phyloP scores from a whole-genome alignment of 2,888 invertebrate genomes.

The Synanthedon andrenaeformis region DNA sequence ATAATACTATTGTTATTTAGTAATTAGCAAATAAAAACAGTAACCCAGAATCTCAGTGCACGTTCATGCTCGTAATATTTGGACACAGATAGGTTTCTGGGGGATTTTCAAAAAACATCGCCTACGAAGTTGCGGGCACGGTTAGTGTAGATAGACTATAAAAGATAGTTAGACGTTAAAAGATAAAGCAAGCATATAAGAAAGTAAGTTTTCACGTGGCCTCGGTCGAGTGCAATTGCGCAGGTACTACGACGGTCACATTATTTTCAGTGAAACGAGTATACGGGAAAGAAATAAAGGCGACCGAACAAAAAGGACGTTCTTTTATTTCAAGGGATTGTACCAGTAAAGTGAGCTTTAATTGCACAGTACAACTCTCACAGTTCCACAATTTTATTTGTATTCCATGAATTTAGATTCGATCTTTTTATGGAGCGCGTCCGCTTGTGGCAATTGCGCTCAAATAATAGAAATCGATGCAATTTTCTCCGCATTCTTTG shows the following conservation, averaged over 20 bases:
- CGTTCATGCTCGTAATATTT: too few relatives aligned
- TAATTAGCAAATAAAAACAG: too few relatives aligned
- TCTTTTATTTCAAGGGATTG: slow-evolving; percentile 62
- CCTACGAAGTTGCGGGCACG: too few relatives aligned
- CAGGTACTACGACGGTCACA: slow-evolving; percentile 30
- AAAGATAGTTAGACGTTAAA: too few relatives aligned
- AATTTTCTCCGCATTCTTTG: slow-evolving; percentile 22
- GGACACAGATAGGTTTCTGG: too few relatives aligned
- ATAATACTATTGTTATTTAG: too few relatives aligned
- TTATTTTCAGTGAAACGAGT: slow-evolving; percentile 42
- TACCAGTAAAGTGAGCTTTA: slow-evolving; percentile 63
- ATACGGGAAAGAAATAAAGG: slow-evolving; percentile 16
- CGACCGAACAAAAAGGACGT: slow-evolving; percentile 45
- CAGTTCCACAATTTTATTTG: slow-evolving; percentile 45
- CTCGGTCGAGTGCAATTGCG: not conserved
- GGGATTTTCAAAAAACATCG: too few relatives aligned
- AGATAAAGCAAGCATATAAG: too few relatives aligned
- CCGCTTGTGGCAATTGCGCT: slow-evolving; percentile 12
- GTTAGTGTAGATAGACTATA: too few relatives aligned
- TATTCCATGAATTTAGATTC: slow-evolving; percentile 53
- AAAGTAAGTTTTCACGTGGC: not conserved
- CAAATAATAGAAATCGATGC: slow-evolving; percentile 32
- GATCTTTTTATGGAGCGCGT: slow-evolving; percentile 27
- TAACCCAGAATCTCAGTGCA: too few relatives aligned
- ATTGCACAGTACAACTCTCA: slow-evolving; percentile 56